phyloP scores from a whole-genome alignment of 2,797 vertebrate species.

The Urocyon cinereoargenteus region DNA sequence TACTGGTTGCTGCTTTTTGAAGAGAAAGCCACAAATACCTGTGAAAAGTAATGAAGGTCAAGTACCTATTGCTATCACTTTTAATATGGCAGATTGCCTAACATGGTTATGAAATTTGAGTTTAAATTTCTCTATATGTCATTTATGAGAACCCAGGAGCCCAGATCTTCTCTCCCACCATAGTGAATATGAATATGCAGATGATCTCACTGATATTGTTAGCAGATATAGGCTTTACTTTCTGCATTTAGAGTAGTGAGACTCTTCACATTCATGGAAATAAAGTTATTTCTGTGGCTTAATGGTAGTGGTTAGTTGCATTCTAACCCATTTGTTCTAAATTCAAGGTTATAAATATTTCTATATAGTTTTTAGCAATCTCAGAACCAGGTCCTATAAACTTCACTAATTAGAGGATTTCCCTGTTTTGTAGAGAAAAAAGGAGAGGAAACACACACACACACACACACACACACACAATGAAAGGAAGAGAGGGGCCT shows the following conservation, averaged over 20 bases:
- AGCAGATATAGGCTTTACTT: not conserved
- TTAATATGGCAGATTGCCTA: not conserved
- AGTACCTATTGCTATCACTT: not conserved
- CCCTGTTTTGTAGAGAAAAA: not conserved
- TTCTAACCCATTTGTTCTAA: constrained; percentile 9
- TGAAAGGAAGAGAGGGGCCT: not conserved
- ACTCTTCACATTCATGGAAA: constrained; percentile 31
- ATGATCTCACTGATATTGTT: not conserved
- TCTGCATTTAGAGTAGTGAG: not conserved
- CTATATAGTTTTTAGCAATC: not conserved
- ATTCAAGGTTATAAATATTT: constrained; percentile 4
- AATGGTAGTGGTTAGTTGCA: not conserved
- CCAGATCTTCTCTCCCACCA: not conserved
- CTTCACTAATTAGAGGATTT: not conserved
- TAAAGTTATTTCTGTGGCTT: not conserved
- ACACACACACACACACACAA: not conserved
- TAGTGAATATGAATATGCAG: not conserved
- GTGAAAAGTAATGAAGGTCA: not conserved
- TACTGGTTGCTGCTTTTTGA: constrained; percentile 8
- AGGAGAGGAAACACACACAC: not conserved
- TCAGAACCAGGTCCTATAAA: not conserved
- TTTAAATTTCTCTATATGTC: not conserved
- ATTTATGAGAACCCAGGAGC: not conserved
- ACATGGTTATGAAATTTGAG: not conserved
- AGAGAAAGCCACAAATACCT: constrained; percentile 33